Percentiles rank a stretch among this genome's conserved stretches.
phyloP scores from a whole-genome alignment of 2,888 invertebrate genomes.

The Sycophila texana region DNA sequence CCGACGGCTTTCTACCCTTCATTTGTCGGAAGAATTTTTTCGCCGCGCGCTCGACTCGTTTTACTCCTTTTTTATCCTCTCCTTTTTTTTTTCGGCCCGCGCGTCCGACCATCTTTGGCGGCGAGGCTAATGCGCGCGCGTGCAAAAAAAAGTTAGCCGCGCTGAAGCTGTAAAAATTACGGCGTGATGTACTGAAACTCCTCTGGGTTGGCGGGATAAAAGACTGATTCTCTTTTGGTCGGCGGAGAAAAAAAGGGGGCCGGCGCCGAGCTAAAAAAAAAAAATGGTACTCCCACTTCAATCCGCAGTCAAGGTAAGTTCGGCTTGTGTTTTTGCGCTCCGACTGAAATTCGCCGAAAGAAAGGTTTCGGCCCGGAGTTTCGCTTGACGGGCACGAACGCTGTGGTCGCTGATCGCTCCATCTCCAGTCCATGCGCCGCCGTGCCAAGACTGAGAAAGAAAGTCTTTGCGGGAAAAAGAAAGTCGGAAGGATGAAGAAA shows the following conservation, averaged over 20 bases:
- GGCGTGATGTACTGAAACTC: slow-evolving; percentile 7
- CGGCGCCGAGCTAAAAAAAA: background rate
- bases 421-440: background rate
- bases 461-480: slow-evolving; percentile 33
- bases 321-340: slow-evolving; percentile 26
- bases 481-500: background rate
- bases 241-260: slow-evolving; percentile 13
- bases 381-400: slow-evolving; percentile 19
- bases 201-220: background rate
- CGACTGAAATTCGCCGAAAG: slow-evolving; percentile 37
- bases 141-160: slow-evolving; percentile 18
- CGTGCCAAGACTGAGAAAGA: background rate
- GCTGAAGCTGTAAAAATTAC: slow-evolving; percentile 47
- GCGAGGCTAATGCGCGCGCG: background rate
- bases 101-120: background rate
- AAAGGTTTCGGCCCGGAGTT: background rate
- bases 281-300: slow-evolving; percentile 10
- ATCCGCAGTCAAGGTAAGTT: slow-evolving; percentile 22
- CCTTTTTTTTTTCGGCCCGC: background rate
- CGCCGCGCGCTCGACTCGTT: background rate
- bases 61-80: too few species aligned
- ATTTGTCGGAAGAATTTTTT: slow-evolving; percentile 26
- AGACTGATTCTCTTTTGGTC: slow-evolving; percentile 34
- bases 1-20: background rate
- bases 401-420: background rate